A percentile compares a stretch with the other conserved stretches of the same genome.
Conservation (phyloP, 2,888 invertebrate species). For the Phaonia tiefii region DNA sequence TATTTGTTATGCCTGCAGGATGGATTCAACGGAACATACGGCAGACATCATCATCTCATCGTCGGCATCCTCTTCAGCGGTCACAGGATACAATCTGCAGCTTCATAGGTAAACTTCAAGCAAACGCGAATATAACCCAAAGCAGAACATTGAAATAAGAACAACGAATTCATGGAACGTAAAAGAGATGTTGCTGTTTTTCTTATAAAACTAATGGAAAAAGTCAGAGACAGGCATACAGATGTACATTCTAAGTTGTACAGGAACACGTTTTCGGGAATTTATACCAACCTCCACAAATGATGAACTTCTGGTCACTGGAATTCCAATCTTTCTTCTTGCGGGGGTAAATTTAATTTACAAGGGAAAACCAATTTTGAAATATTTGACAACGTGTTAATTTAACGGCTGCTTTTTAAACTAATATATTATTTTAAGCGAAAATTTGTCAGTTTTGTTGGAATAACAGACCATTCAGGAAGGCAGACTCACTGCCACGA, state of each 20-base stretch:
- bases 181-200: neutral
- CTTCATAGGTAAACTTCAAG: neutral
- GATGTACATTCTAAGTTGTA: neutral
- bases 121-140: slow-evolving; percentile 3
- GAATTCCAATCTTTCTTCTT: too few species aligned
- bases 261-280: too few species aligned
- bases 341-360: too few species aligned
- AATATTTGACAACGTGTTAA: too few species aligned
- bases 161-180: slow-evolving; percentile 64
- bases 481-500: too few species aligned
- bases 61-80: neutral
- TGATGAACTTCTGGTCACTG: too few species aligned
- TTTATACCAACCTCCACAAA: too few species aligned
- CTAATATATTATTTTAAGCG: too few species aligned
- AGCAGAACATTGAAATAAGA: slow-evolving; percentile 53
- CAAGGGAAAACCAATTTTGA: too few species aligned
- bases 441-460: too few species aligned
- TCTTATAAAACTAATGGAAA: neutral
- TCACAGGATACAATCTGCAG: neutral
- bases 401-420: too few species aligned
- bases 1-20: slow-evolving; percentile 11
- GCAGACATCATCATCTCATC: slow-evolving; percentile 21
- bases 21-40: neutral
- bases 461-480: too few species aligned
- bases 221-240: neutral